A percentile compares a stretch with the other conserved stretches of the same genome.
phyloP scores from a whole-genome alignment of 2,888 invertebrate species.

The Saturnia pavonia region DNA sequence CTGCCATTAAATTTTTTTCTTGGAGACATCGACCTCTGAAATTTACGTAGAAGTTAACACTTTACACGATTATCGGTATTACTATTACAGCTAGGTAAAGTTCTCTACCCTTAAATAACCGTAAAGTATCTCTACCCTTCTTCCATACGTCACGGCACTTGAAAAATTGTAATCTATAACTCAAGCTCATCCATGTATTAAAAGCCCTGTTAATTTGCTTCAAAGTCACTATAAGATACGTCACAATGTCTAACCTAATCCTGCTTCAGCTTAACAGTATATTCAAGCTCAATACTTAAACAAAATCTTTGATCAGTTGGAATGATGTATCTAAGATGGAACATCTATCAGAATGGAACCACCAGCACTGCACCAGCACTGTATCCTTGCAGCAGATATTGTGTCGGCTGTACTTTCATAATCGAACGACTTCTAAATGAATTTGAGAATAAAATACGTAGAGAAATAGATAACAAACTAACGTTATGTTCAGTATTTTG shows the following conservation, averaged over 20 bases:
- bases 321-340: too few species aligned
- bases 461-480: slow-evolving; percentile 23
- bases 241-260: too few species aligned
- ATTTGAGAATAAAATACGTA: not conserved
- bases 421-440: not conserved
- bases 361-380: too few species aligned
- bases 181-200: too few species aligned
- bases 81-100: not conserved
- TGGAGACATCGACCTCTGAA: slow-evolving; percentile 9
- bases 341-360: too few species aligned
- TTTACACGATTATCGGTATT: not conserved
- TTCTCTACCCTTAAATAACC: not conserved
- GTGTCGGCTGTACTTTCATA: not conserved
- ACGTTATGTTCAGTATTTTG: slow-evolving; percentile 43
- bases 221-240: too few species aligned
- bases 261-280: too few species aligned
- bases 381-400: not conserved
- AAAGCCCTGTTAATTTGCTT: too few species aligned
- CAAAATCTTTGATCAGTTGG: too few species aligned
- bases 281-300: too few species aligned
- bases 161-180: not conserved
- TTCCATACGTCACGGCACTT: not conserved
- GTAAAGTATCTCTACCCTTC: not conserved
- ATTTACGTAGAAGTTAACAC: not conserved
- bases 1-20: slow-evolving; percentile 29